A percentile compares a stretch with the other conserved stretches of the same genome.
Evolutionary conservation across 2,113 vertebrate genomes (phyloP).

Genomic region (Coregonus clupeaformis): DNA sequence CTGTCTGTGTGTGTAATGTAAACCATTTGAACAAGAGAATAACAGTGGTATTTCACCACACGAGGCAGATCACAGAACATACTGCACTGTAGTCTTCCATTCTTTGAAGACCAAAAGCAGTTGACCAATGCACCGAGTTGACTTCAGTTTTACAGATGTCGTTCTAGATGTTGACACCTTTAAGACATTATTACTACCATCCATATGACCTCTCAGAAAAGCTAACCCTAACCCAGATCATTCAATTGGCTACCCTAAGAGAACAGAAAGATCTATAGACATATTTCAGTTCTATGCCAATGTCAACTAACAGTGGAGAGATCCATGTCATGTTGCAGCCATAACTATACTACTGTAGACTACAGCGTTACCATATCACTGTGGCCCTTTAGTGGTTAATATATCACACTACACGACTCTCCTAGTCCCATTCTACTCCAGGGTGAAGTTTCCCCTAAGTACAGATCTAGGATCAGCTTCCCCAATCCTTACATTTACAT

Average conservation of each 20-base stretch:
- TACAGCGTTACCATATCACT: slow-evolving; percentile 20
- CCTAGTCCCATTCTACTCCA: neutral
- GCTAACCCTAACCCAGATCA: neutral
- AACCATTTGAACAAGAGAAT: neutral
- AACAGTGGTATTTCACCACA: neutral
- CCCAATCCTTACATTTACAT: no score
- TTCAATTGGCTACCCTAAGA: neutral
- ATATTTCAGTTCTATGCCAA: no score
- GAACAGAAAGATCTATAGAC: neutral
- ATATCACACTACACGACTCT: neutral
- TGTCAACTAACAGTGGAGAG: neutral
- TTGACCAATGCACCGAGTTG: no score
- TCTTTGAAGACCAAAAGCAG: neutral
- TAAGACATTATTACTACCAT: no score
- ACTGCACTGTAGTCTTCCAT: neutral
- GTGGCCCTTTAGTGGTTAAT: slow-evolving; percentile 48
- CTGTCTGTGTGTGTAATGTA: neutral
- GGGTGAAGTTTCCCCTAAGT: no score
- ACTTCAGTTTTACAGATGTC: no score
- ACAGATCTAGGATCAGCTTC: no score
- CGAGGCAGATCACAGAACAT: neutral
- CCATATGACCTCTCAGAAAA: neutral
- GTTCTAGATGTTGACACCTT: no score
- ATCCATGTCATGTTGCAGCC: neutral
- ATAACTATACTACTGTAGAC: neutral